These are phyloP conservation scores for Rissa tridactyla DNA, from an alignment of 2,113 vertebrate species.

Conservation along the genomic window DNA sequence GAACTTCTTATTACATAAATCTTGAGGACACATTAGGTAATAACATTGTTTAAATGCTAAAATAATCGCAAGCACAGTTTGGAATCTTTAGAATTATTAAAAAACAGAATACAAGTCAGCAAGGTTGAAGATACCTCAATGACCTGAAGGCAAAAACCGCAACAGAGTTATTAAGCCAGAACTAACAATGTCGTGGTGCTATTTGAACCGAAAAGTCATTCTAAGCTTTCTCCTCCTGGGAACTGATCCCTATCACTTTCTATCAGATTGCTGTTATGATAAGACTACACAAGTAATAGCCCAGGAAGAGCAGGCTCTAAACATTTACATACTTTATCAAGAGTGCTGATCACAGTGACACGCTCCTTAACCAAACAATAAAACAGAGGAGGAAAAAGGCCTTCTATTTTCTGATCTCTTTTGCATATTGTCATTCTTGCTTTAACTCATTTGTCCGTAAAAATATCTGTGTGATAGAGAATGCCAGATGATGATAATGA, in stretches of 20 bases:
- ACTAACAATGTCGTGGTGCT: conserved; percentile 3
- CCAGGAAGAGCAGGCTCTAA: conserved; percentile 12
- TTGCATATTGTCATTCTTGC: conserved; percentile 35
- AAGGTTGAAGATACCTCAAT: not conserved
- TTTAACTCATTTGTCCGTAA: conserved; percentile 35
- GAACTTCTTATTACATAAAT: not conserved
- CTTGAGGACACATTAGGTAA: not conserved
- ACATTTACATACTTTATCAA: conserved; percentile 57
- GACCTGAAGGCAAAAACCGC: not conserved
- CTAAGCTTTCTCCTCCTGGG: conserved; percentile 20
- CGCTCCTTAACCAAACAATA: conserved; percentile 18
- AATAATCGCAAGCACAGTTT: not conserved
- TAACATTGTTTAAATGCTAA: not conserved
- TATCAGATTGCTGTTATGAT: conserved; percentile 21
- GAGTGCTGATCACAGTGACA: conserved; percentile 28
- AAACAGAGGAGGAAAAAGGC: not conserved
- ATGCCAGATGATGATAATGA: conserved; percentile 35
- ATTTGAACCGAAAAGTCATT: conserved; percentile 27
- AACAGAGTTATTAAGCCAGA: conserved; percentile 30
- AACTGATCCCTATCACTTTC: conserved; percentile 33
- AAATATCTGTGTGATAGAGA: not conserved
- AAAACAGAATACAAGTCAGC: not conserved
- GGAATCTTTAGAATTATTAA: not conserved
- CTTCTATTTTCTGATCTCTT: conserved; percentile 22
- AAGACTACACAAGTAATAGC: not conserved